Evolutionary conservation across 2,888 invertebrate genomes (phyloP).

Genomic region (Pyrrhosoma nymphula): DNA sequence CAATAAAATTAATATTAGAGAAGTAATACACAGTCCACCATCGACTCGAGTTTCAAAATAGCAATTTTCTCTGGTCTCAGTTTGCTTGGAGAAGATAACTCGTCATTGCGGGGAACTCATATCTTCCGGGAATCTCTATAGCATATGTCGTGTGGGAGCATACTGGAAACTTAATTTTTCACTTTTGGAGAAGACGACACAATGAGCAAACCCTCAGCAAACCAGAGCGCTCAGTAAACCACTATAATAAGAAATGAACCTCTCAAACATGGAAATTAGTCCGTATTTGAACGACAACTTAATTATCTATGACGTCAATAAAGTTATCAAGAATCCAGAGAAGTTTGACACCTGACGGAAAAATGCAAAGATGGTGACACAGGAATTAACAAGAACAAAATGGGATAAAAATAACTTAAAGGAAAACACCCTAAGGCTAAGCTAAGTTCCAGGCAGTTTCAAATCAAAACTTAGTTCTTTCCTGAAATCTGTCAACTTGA

Average conservation of each 20-base stretch:
- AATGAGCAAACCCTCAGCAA: neutral
- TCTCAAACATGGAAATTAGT: neutral
- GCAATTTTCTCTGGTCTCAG: neutral
- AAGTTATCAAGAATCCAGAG: no score
- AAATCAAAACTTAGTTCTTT: no score
- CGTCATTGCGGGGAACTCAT: neutral
- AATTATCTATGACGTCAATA: neutral
- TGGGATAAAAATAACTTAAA: no score
- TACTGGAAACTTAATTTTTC: neutral
- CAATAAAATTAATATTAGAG: no score
- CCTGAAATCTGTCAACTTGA: no score
- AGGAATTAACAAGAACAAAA: no score
- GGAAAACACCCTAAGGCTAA: no score
- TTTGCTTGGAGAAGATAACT: neutral
- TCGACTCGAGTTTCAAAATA: neutral
- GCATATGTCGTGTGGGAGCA: neutral
- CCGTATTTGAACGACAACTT: neutral
- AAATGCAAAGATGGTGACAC: no score
- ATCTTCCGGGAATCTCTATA: neutral
- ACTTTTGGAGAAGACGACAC: neutral
- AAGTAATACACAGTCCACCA: no score
- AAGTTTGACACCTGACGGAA: no score
- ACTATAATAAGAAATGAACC: neutral
- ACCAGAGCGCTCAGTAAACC: neutral
- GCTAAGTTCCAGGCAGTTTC: no score